Evolutionary conservation across 1,140 invertebrate genomes (phyloP).

Genomic region (Zaprionus capensis): DNA sequence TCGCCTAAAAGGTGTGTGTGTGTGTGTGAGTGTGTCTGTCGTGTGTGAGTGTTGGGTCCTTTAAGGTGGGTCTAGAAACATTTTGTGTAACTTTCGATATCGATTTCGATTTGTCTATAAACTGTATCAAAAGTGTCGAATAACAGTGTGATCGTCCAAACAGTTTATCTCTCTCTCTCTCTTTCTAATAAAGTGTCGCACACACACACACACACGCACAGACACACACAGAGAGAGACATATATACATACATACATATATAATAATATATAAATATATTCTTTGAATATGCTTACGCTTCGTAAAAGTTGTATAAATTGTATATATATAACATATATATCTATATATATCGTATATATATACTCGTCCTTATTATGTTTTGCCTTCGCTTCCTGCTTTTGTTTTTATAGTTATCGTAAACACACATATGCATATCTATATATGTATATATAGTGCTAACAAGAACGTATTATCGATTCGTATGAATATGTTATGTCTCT

Average conservation of each 20-base stretch:
- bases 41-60: slow-evolving; percentile 4
- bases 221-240: neutral
- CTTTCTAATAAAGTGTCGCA: slow-evolving; percentile 7
- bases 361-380: slow-evolving; percentile 49
- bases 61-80: slow-evolving; percentile 11
- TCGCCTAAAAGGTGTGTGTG: neutral
- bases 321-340: slow-evolving; percentile 58
- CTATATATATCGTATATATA: slow-evolving; percentile 22
- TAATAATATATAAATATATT: slow-evolving; percentile 69
- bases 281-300: slow-evolving; percentile 64
- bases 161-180: neutral
- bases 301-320: slow-evolving; percentile 79
- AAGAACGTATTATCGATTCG: slow-evolving; percentile 74
- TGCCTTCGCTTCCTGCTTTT: slow-evolving; percentile 29
- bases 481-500: slow-evolving; percentile 66
- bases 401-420: slow-evolving; percentile 29
- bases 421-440: slow-evolving; percentile 17
- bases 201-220: slow-evolving; percentile 17
- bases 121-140: slow-evolving; percentile 73
- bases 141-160: slow-evolving; percentile 51
- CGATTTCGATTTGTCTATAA: slow-evolving; percentile 45
- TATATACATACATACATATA: slow-evolving; percentile 46
- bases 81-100: slow-evolving; percentile 8
- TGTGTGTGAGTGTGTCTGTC: neutral
- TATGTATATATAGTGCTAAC: slow-evolving; percentile 42